Evolutionary conservation across 2,113 vertebrate genomes (phyloP), one percentile per base, ranked within the genome.

Genomic region (Phyllostomus hastatus): DNA sequence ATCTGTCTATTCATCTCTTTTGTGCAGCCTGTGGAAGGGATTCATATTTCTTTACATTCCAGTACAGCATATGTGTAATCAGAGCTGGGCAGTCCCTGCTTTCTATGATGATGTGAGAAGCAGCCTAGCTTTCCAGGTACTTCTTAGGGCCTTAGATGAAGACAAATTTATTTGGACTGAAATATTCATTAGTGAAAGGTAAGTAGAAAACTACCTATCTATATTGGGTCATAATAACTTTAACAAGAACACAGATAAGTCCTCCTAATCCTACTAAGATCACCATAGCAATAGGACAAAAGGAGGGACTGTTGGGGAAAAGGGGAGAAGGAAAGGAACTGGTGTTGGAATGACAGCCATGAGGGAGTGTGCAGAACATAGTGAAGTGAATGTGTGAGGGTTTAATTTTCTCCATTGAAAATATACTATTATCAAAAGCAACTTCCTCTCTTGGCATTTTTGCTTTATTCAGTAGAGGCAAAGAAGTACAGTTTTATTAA

Each of bases 401-500:
- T 88, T 95, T 96, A 41, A 88, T 95, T 93, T 94, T 75, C 70
- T 31, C 92, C 52, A 28, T 73, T 26, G 87, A 88, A 95, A 96
- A 64, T 96, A 82, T 70, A 46, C 59, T 94, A 46, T 90, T 96
- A 93, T 85, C 88, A n/a, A 82, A 97, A 94, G 19, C 33, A 86
- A 28, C 72, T 92, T 95, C 57, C 14, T 92, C 16, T 64, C n/a
- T 43, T 90, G 59, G 50, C 28, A 79, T 43, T 96, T 92, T 89
- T 95, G 48, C 38, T 93, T 96, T 93, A 93, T 80, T n/a, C 79
- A 93, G 33, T 76, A 93, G 69, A 72, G 90, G 48, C 11, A 10
- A 94, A 83, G 86, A 95, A 94, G 83, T 89, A 59, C 31, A 97
- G 57, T 93, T 96, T 98, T 96, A 92, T 93, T 95, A 95, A 96